These are phyloP conservation scores for Drosophila monieri DNA, from an alignment of 2,888 invertebrate species.

Conservation along the genomic window DNA sequence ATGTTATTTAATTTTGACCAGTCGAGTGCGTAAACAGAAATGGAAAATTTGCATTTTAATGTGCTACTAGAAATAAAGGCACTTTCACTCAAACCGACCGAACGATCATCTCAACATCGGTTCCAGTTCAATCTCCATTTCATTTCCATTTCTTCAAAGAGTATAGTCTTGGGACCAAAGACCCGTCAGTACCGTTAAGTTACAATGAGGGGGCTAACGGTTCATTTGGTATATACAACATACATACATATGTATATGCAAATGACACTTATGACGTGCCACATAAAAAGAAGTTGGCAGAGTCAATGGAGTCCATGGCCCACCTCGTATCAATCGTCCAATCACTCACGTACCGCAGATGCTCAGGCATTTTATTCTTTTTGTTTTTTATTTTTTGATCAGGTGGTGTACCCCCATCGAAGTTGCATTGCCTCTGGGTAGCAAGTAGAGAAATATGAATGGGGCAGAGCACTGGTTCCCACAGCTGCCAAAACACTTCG, in stretches of 20 bases:
- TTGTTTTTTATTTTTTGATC: constrained; percentile 27
- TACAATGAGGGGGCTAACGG: constrained; percentile 69
- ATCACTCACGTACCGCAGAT: constrained; percentile 41
- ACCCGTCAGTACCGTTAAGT: constrained; percentile 49
- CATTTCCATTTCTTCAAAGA: constrained; percentile 7
- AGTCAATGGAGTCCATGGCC: constrained; percentile 11
- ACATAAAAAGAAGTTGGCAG: constrained; percentile 9
- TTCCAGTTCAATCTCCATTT: constrained; percentile 12
- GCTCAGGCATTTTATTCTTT: constrained; percentile 29
- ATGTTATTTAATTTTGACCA: constrained; percentile 54
- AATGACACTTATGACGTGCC: constrained; percentile 40
- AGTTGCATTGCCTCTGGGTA: neutral
- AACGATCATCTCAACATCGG: constrained; percentile 1
- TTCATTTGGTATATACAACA: constrained; percentile 16
- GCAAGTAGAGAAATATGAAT: neutral
- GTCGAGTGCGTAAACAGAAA: constrained; percentile 45
- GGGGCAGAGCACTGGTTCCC: constrained; percentile 24
- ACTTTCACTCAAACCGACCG: constrained; percentile 58
- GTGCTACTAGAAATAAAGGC: constrained; percentile 43
- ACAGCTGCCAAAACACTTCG: constrained; percentile 39
- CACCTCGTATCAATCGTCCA: constrained; percentile 33
- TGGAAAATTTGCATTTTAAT: constrained; percentile 62
- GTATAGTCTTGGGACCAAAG: neutral
- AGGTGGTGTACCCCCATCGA: neutral
- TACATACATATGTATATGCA: constrained; percentile 30